A percentile compares a stretch with the other conserved stretches of the same genome.
phyloP scores from a whole-genome alignment of 2,113 vertebrate genomes.

The Sterna hirundo region DNA sequence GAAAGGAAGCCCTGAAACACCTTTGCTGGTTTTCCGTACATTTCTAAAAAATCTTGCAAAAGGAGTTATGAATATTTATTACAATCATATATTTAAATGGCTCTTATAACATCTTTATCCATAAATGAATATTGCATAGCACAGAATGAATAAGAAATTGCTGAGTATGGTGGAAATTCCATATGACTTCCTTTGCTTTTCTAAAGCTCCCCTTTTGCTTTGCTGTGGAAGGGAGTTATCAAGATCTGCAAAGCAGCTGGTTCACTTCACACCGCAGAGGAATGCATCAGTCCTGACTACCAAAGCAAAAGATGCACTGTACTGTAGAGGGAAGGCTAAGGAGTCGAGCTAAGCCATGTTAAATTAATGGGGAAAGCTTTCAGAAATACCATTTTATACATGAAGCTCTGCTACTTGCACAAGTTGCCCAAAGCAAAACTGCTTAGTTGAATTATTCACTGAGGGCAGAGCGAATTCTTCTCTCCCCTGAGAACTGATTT shows the following conservation, averaged over 20 bases:
- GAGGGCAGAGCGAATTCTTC: background rate
- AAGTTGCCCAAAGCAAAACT: conserved; percentile 47
- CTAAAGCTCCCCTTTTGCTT: background rate
- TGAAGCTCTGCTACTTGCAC: conserved; percentile 20
- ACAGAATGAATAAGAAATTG: background rate
- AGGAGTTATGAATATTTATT: background rate
- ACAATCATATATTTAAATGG: background rate
- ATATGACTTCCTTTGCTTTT: background rate
- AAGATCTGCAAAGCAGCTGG: conserved; percentile 12
- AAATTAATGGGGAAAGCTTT: conserved; percentile 59
- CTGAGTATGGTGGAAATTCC: background rate
- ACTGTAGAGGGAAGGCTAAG: background rate
- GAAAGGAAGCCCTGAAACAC: background rate
- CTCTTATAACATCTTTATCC: background rate
- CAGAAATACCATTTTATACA: conserved; percentile 39
- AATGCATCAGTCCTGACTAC: background rate
- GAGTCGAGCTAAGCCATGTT: conserved; percentile 30
- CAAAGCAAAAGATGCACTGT: conserved; percentile 4
- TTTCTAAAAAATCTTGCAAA: background rate
- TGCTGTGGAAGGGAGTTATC: background rate
- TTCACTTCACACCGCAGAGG: background rate
- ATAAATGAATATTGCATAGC: background rate
- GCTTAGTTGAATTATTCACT: conserved; percentile 59
- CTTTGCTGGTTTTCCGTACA: background rate
- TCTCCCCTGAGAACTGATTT: background rate